A percentile compares a stretch with the other conserved stretches of the same genome.
Evolutionary conservation across 2,888 invertebrate genomes (phyloP).

Genomic region (Archips xylosteana): DNA sequence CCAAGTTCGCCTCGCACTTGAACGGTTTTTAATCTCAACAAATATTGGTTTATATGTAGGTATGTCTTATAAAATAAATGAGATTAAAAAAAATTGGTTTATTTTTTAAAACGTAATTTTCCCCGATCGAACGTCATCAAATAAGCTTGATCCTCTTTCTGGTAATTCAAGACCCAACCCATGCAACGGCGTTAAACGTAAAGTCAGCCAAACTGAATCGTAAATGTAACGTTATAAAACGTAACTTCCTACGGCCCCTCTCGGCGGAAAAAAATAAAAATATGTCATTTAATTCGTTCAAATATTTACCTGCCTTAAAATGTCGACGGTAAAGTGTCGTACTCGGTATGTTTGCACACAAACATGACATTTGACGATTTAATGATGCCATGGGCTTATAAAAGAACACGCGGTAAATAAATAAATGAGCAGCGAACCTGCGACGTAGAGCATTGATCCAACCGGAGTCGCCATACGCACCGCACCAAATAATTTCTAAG

Average conservation of each 20-base stretch:
- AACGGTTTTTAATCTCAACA: too few species aligned
- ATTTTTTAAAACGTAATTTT: too few species aligned
- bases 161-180: not conserved
- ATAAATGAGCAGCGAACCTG: not conserved
- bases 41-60: too few species aligned
- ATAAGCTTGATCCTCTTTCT: not conserved
- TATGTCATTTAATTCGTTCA: conserved; percentile 27
- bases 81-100: too few species aligned
- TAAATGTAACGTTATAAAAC: conserved; percentile 5
- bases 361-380: conserved; percentile 31
- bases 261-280: conserved; percentile 14
- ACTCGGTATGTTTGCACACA: conserved; percentile 26
- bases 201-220: not conserved
- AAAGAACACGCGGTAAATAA: conserved; percentile 11
- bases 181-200: not conserved
- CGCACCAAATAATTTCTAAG: not conserved
- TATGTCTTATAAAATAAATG: too few species aligned
- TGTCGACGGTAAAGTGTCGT: conserved; percentile 17
- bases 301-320: conserved; percentile 30
- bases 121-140: too few species aligned
- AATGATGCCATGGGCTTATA: conserved; percentile 19
- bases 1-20: too few species aligned
- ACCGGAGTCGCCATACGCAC: not conserved
- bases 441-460: not conserved
- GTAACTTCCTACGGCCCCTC: not conserved